Evolutionary conservation across 2,797 vertebrate genomes (phyloP), one percentile per base, ranked within the genome.

Genomic region (Bufotes viridis): DNA sequence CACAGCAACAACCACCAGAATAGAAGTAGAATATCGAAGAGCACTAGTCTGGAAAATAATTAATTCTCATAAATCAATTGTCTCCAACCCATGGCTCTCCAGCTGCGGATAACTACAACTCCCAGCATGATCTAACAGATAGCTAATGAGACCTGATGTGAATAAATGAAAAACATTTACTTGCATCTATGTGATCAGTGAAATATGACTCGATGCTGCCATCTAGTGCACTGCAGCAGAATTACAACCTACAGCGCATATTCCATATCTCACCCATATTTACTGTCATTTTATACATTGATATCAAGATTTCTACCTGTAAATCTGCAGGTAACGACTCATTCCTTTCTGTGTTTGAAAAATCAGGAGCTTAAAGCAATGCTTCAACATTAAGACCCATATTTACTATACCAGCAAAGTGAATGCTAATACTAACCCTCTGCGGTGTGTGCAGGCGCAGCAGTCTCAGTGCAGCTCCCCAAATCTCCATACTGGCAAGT

Each of bases 401-500:
- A 60, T 17, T 60, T 6, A 57, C 55, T 13, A 60, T 24, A n/a
- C 24, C 22, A n/a, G 22, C 11, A 24, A 67, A 24, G 10, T 10
- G 1, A 53, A 55, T 24, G 6, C 12, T 24, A 13, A n/a, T 4
- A 91, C 95, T 93, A 63, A 96, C 95, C 95, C 96, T 94, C 55
- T 93, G 93, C 88, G 96, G 95, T 0, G 92, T 96, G 94, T 96
- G 94, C 90, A 96, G 95, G 87, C 85, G 95, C 51, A 97, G 53
- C 34, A 92, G 74, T 91, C 93, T 95, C 88, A 99, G 93, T 63
- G 94, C 65, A n/a, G 95, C 83, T 1, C 93, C 95, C 98, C 98
- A 99, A 60, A 97, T 57, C 87, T 98, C 97, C 0, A 91, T 90
- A 70, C 97, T 97, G 90, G 97, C 98, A 57, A 98, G 93, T n/a